A percentile compares a stretch with the other conserved stretches of the same genome.
Conservation (phyloP, 2,113 vertebrate species). For the Phrynocephalus versicolor region DNA sequence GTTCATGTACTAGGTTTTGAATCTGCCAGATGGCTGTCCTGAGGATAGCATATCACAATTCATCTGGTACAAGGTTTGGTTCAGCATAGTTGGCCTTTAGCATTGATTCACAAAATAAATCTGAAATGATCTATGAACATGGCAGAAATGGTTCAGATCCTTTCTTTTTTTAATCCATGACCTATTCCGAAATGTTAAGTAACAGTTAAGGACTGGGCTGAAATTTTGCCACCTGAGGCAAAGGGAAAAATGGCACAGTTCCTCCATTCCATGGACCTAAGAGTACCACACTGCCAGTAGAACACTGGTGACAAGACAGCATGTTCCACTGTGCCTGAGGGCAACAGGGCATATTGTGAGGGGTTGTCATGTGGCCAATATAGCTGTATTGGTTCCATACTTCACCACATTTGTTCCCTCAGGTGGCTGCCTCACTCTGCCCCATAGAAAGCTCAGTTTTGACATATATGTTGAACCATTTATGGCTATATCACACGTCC, state of each 20-base stretch:
- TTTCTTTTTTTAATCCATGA: background rate
- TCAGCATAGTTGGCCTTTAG: background rate
- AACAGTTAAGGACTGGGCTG: background rate
- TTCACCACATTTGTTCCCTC: background rate
- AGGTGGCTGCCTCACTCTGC: background rate
- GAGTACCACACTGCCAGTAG: too few relatives aligned
- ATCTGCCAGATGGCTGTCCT: conserved; percentile 1
- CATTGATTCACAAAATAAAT: background rate
- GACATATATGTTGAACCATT: background rate
- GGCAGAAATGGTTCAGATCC: background rate
- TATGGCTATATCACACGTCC: too few relatives aligned
- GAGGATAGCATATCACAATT: background rate
- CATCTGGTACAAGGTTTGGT: background rate
- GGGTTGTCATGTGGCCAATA: too few relatives aligned
- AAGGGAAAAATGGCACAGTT: too few relatives aligned
- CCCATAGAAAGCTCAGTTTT: background rate
- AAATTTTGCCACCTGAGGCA: too few relatives aligned
- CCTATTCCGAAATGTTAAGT: background rate
- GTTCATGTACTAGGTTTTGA: background rate
- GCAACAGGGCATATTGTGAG: too few relatives aligned
- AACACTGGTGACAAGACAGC: too few relatives aligned
- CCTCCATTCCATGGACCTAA: too few relatives aligned
- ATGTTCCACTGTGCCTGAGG: too few relatives aligned
- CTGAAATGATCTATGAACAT: background rate
- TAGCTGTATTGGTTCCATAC: too few relatives aligned